Conservation (phyloP, 2,113 vertebrate genomes). For the Brevimyrus niger region DNA sequence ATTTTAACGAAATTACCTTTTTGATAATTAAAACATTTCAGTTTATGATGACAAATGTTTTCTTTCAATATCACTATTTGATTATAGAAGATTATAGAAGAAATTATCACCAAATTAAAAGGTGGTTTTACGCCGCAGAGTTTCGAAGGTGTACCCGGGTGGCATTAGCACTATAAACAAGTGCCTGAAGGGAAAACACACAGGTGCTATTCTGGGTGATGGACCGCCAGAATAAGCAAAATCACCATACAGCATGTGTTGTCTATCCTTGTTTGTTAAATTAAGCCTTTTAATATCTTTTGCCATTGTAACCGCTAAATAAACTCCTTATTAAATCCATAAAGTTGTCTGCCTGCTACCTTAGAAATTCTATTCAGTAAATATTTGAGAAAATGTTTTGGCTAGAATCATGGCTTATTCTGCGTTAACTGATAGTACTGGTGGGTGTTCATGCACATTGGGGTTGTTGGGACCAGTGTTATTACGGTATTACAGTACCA, state of each 20-base stretch:
- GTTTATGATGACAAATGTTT: not conserved
- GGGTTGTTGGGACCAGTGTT: not conserved
- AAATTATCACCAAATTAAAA: not conserved
- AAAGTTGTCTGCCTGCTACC: not conserved
- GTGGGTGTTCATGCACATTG: not conserved
- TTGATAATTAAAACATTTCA: not conserved
- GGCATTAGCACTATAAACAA: not conserved
- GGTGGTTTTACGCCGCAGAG: not conserved
- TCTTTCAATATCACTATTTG: not conserved
- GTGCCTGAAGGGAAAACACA: not conserved
- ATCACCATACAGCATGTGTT: not conserved
- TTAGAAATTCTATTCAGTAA: not conserved
- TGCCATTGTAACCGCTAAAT: not conserved
- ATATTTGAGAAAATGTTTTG: not conserved
- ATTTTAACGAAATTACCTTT: not conserved
- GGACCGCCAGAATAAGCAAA: not conserved
- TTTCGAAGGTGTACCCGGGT: not conserved
- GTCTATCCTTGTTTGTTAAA: not conserved
- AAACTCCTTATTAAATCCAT: too few species aligned
- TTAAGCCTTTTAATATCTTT: not conserved
- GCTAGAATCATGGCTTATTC: not conserved
- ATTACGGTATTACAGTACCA: not conserved
- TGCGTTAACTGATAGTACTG: not conserved
- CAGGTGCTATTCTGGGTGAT: not conserved
- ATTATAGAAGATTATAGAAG: not conserved